Conservation (phyloP, 2,797 vertebrate species). For the Emydoidea blandingii region DNA sequence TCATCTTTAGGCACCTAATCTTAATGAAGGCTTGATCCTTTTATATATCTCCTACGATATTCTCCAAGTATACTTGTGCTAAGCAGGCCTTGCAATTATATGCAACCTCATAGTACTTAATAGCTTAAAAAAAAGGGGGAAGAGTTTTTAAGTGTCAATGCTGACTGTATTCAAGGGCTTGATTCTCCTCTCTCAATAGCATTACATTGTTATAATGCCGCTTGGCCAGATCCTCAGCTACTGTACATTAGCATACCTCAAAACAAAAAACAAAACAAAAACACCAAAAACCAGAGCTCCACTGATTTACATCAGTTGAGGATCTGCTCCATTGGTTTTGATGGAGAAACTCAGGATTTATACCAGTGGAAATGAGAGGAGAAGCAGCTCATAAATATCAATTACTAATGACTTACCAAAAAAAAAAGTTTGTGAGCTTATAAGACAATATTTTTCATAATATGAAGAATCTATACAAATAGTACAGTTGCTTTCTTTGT, state of each 20-base stretch:
- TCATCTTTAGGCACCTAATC: not conserved
- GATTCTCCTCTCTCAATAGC: too few relatives aligned
- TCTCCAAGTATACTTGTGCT: not conserved
- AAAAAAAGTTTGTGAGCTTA: not conserved
- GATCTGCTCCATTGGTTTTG: not conserved
- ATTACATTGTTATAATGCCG: too few relatives aligned
- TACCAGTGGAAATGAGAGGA: not conserved
- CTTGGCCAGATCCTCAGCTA: too few relatives aligned
- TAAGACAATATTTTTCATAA: not conserved
- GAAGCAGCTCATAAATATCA: not conserved
- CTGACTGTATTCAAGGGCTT: not conserved
- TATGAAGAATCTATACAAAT: not conserved
- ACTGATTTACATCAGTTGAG: not conserved
- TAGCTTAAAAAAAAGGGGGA: not conserved
- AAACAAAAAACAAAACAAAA: too few relatives aligned
- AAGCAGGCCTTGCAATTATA: not conserved
- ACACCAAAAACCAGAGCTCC: too few relatives aligned
- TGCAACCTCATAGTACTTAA: not conserved
- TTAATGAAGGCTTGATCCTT: constrained; percentile 34
- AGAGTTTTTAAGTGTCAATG: not conserved
- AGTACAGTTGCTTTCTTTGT: not conserved
- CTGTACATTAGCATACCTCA: too few relatives aligned
- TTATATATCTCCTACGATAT: not conserved
- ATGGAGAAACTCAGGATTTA: not conserved
- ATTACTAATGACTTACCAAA: not conserved